phyloP scores from a whole-genome alignment of 92 coral and sea anemone species.

The Palythoa caribaeorum region DNA sequence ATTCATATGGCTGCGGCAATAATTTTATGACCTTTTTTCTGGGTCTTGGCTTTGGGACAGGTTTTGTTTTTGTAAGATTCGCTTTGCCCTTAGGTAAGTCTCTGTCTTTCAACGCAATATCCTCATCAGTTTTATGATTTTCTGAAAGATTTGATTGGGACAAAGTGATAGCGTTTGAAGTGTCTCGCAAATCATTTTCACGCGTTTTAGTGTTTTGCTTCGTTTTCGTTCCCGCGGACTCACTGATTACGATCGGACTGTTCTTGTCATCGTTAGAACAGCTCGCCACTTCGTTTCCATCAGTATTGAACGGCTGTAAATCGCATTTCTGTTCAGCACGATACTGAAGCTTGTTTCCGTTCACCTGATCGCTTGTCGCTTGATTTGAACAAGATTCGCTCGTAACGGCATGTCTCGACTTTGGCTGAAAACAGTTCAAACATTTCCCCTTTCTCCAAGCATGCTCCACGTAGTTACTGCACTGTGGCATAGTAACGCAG shows the following conservation, averaged over 20 bases:
- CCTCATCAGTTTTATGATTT: constrained; percentile 10
- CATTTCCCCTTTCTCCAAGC: constrained; percentile 94
- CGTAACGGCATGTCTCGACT: constrained; percentile 58
- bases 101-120: constrained; percentile 26
- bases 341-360: constrained; percentile 40
- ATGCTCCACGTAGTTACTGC: constrained; percentile 86
- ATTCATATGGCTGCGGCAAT: neutral
- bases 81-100: constrained; percentile 6
- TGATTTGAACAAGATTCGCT: constrained; percentile 4
- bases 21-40: constrained; percentile 42
- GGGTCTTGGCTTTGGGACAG: constrained; percentile 73
- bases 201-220: neutral
- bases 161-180: constrained; percentile 35
- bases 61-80: constrained; percentile 65
- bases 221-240: neutral
- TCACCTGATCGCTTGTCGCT: constrained; percentile 12
- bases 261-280: constrained; percentile 22
- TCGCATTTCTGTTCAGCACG: constrained; percentile 33
- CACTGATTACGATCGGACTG: constrained; percentile 10
- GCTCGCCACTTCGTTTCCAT: neutral
- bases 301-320: constrained; percentile 6
- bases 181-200: neutral
- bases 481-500: constrained; percentile 70
- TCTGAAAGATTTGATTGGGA: constrained; percentile 11
- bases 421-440: constrained; percentile 85